Conservation (phyloP, 2,797 vertebrate genomes). For the Iguana delicatissima region DNA sequence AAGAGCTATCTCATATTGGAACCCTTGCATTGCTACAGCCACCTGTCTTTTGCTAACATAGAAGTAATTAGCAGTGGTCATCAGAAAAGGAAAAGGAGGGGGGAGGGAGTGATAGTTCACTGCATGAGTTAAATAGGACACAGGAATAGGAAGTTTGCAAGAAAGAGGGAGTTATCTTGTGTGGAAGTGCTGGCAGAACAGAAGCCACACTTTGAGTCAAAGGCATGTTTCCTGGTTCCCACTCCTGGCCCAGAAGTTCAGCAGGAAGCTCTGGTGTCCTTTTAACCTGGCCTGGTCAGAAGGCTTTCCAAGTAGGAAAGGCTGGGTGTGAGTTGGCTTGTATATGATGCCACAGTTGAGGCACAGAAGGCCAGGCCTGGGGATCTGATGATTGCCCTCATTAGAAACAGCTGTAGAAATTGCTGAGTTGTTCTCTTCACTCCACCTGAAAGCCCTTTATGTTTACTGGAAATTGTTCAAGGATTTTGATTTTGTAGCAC, state of each 20-base stretch:
- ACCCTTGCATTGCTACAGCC: neutral
- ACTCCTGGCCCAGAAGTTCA: neutral
- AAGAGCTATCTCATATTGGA: neutral
- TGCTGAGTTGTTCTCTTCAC: neutral
- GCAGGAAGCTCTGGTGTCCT: neutral
- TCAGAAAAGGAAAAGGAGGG: neutral
- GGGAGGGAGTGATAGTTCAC: neutral
- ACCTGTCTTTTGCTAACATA: neutral
- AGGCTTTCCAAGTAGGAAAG: neutral
- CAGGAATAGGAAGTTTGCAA: neutral
- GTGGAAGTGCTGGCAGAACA: neutral
- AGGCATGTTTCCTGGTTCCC: neutral
- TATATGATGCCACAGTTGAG: neutral
- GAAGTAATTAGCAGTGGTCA: neutral
- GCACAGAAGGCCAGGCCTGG: neutral
- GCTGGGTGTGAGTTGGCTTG: neutral
- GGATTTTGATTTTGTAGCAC: neutral
- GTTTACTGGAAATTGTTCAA: neutral
- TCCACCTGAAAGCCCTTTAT: neutral
- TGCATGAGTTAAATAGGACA: neutral
- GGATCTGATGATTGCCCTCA: neutral
- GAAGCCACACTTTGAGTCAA: neutral
- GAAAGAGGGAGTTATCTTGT: neutral
- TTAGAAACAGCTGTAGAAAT: neutral
- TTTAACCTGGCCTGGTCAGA: neutral